These are phyloP conservation scores for Hycleus cichorii DNA, from an alignment of 1,140 invertebrate species.

Conservation along the genomic window DNA sequence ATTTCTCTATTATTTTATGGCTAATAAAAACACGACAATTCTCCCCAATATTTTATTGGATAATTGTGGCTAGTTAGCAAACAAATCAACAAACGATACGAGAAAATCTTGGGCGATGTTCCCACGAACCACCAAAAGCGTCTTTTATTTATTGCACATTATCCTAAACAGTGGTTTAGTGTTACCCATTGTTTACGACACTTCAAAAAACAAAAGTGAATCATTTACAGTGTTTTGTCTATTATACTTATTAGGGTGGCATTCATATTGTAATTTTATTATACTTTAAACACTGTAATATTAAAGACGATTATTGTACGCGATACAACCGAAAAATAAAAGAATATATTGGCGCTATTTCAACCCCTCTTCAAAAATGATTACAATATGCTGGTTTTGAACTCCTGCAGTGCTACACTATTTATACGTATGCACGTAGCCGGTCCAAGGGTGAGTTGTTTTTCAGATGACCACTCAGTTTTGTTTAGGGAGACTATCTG, in stretches of 20 bases:
- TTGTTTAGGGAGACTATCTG: too few species aligned
- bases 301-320: conserved; percentile 7
- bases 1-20: too few species aligned
- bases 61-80: too few species aligned
- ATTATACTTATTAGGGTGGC: conserved; percentile 25
- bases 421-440: too few species aligned
- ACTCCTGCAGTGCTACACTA: conserved; percentile 15
- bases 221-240: conserved; percentile 34
- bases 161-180: conserved; percentile 30
- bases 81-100: too few species aligned
- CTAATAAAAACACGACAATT: too few species aligned
- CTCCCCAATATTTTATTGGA: too few species aligned
- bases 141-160: conserved; percentile 28
- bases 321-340: too few species aligned
- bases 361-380: conserved; percentile 16
- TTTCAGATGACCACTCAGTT: conserved; percentile 15
- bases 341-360: conserved; percentile 9
- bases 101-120: conserved; percentile 10
- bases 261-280: background rate
- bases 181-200: conserved; percentile 31
- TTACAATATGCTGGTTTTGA: conserved; percentile 17
- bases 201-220: conserved; percentile 32
- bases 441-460: conserved; percentile 8
- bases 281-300: background rate
- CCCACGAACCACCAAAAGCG: conserved; percentile 19